Conservation (phyloP, 2,797 vertebrate species). For the Bovichtus variegatus region DNA sequence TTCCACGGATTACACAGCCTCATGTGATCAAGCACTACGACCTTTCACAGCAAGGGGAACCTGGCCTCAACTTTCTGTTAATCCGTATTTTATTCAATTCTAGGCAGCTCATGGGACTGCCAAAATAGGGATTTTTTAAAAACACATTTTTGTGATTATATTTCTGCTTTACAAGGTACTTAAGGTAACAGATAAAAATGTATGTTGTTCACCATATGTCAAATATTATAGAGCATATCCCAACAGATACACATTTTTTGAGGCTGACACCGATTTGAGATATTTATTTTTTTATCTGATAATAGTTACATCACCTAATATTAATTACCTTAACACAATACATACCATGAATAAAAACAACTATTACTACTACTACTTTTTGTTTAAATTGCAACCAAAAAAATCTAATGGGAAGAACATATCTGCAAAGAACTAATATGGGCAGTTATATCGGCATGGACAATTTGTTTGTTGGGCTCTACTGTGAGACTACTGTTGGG, state of each 20-base stretch:
- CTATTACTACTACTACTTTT: background rate
- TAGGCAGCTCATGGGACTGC: background rate
- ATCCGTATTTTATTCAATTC: background rate
- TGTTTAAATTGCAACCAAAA: background rate
- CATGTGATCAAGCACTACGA: constrained; percentile 45
- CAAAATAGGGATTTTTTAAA: background rate
- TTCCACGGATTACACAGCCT: constrained; percentile 42
- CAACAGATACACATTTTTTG: background rate
- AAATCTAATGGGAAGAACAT: background rate
- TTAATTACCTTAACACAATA: background rate
- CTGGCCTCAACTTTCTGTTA: background rate
- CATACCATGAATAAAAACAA: background rate
- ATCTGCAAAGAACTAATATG: background rate
- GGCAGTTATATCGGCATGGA: background rate
- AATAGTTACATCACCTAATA: background rate
- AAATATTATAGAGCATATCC: background rate
- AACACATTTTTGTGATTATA: background rate
- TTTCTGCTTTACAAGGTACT: background rate
- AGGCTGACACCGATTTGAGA: background rate
- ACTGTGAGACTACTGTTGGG: background rate
- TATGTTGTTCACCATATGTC: background rate
- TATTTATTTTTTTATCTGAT: background rate
- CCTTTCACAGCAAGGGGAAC: constrained; percentile 1
- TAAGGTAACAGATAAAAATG: background rate
- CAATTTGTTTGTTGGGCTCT: no score